Percentiles rank a stretch among this genome's conserved stretches.
These are phyloP conservation scores for Salvelinus fontinalis DNA, from an alignment of 2,113 vertebrate genomes.

Conservation along the genomic window DNA sequence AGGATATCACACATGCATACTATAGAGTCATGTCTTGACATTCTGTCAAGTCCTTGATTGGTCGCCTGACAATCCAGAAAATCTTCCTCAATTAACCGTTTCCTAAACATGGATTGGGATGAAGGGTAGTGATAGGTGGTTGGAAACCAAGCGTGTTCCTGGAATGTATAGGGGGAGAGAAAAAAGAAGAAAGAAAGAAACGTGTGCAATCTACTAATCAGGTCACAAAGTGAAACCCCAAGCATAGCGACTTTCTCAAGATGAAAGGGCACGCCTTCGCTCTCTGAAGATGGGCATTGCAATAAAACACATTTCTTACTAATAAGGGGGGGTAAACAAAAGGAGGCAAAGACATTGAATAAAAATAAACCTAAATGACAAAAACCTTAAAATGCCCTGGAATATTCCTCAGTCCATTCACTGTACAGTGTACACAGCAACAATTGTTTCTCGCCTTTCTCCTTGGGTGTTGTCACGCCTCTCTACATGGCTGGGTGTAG, in stretches of 20 bases:
- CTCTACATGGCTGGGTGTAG: not conserved
- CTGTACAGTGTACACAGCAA: conserved; percentile 67
- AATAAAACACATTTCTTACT: not conserved
- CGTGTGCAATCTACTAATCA: not conserved
- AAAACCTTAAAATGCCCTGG: conserved; percentile 40
- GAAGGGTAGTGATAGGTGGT: not conserved
- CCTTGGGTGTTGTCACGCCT: not conserved
- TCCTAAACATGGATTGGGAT: not conserved
- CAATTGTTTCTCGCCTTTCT: not conserved
- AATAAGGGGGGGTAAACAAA: not conserved
- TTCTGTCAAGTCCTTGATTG: conserved; percentile 14
- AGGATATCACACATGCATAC: conserved; percentile 8
- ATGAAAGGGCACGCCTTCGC: not conserved
- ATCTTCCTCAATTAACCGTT: not conserved
- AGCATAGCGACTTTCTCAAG: not conserved
- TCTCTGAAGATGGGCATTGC: not conserved
- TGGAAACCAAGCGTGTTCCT: conserved; percentile 49
- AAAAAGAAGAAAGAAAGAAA: not conserved
- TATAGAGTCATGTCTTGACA: conserved; percentile 1
- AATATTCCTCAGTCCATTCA: conserved; percentile 49
- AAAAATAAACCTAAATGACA: conserved; percentile 35
- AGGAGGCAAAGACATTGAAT: conserved; percentile 20
- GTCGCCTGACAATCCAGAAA: not conserved
- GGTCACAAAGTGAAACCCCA: not conserved
- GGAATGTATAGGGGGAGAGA: conserved; percentile 72